Conservation (phyloP, 2,888 invertebrate species). For the Hoplodrina blanda region DNA sequence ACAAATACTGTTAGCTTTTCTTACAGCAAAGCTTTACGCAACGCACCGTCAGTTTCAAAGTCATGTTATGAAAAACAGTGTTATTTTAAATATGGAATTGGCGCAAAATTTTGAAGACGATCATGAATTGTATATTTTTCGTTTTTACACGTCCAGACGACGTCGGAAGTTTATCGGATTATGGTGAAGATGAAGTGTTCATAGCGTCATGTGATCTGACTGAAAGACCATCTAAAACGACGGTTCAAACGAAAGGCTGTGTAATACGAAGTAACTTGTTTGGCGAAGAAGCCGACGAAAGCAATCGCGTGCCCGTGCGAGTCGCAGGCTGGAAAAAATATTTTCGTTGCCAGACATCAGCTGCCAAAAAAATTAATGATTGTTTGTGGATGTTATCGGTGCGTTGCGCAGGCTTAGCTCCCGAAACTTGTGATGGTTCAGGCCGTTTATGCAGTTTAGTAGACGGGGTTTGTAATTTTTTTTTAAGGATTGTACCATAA, state of each 20-base stretch:
- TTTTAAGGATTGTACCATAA: too few relatives aligned
- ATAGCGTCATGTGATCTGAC: conserved; percentile 81
- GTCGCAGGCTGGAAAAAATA: conserved; percentile 74
- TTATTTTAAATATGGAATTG: conserved; percentile 72
- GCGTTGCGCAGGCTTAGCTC: conserved; percentile 80
- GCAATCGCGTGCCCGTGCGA: conserved; percentile 42
- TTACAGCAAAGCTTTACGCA: conserved; percentile 71
- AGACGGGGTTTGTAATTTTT: conserved; percentile 76
- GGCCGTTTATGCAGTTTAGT: conserved; percentile 72
- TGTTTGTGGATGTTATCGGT: conserved; percentile 80
- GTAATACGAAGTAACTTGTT: conserved; percentile 71
- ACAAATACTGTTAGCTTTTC: conserved; percentile 57
- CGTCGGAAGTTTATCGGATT: conserved; percentile 55
- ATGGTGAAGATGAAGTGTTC: conserved; percentile 78
- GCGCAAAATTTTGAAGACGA: conserved; percentile 6
- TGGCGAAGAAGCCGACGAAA: conserved; percentile 65
- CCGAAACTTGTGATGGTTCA: conserved; percentile 71
- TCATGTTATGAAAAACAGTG: conserved; percentile 71
- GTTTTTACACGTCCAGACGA: conserved; percentile 66
- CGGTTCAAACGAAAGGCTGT: conserved; percentile 75
- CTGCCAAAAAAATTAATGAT: conserved; percentile 69
- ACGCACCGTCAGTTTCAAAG: conserved; percentile 72
- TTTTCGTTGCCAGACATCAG: conserved; percentile 73
- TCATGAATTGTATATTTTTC: conserved; percentile 39
- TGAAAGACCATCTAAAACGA: conserved; percentile 62